Percentiles rank a stretch among this genome's conserved stretches.
phyloP scores from a whole-genome alignment of 2,113 vertebrate genomes.

The Heloderma charlesbogerti region DNA sequence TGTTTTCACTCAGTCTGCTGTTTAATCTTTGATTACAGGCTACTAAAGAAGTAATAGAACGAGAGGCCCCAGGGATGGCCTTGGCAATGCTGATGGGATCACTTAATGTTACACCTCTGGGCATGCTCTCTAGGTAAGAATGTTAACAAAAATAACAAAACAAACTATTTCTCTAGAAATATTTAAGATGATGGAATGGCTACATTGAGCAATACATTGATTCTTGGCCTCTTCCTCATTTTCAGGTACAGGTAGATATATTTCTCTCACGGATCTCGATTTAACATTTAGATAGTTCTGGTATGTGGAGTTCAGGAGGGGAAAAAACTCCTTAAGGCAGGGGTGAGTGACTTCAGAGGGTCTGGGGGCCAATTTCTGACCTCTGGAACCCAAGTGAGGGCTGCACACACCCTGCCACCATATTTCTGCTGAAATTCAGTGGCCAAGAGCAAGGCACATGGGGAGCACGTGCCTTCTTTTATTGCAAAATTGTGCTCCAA shows the following conservation, averaged over 20 bases:
- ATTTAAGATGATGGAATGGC: neutral
- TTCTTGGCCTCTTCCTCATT: constrained; percentile 21
- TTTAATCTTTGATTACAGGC: constrained; percentile 88
- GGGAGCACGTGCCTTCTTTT: too few species aligned
- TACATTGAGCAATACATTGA: neutral
- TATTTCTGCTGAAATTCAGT: too few species aligned
- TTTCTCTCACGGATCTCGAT: neutral
- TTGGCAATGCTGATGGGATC: constrained; percentile 99
- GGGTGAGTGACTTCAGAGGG: too few species aligned
- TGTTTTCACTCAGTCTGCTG: constrained; percentile 73
- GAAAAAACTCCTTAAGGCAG: neutral
- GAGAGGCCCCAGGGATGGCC: constrained; percentile 98
- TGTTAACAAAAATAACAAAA: constrained; percentile 50
- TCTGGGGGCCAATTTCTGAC: too few species aligned
- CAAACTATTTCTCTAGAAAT: constrained; percentile 53
- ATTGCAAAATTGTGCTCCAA: too few species aligned
- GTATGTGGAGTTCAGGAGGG: neutral
- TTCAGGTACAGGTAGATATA: neutral
- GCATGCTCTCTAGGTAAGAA: constrained; percentile 98
- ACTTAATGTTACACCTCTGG: constrained; percentile 96
- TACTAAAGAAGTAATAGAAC: constrained; percentile 98
- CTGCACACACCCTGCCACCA: too few species aligned
- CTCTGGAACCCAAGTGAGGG: too few species aligned
- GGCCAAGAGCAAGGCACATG: too few species aligned
- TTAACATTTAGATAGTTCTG: neutral